These are phyloP conservation scores for Nyctibius grandis DNA, from an alignment of 2,797 vertebrate genomes.

Conservation along the genomic window DNA sequence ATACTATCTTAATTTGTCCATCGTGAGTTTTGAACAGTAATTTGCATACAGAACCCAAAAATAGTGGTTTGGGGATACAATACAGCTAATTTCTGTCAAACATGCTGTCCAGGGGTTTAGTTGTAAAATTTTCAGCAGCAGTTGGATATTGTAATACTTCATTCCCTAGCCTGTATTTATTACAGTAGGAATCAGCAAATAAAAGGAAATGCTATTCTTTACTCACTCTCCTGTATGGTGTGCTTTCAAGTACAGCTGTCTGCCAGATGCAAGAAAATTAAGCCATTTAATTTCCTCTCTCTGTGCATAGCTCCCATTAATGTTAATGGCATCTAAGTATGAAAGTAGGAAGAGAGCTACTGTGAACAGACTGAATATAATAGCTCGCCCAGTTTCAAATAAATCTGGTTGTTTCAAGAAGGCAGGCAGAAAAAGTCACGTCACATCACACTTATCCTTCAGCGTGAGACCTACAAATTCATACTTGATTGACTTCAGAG, in stretches of 20 bases:
- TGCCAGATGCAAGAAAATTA: conserved; percentile 56
- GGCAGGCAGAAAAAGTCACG: not conserved
- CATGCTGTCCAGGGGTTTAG: not conserved
- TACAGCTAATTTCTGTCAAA: not conserved
- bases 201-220: conserved; percentile 5
- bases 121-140: conserved; percentile 16
- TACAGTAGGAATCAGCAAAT: conserved; percentile 2
- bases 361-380: not conserved
- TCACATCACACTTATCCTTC: not conserved
- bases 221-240: not conserved
- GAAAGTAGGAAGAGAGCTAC: not conserved
- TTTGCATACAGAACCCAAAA: not conserved
- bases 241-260: conserved; percentile 25
- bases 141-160: not conserved
- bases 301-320: not conserved
- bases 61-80: not conserved
- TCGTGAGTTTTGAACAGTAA: not conserved
- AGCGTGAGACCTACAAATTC: not conserved
- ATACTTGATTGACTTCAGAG: not conserved
- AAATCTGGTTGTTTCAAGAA: not conserved
- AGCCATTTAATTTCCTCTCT: conserved; percentile 46
- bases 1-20: not conserved
- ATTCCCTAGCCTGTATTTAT: not conserved
- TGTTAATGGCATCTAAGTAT: not conserved
- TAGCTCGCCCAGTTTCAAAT: not conserved